These are phyloP conservation scores for Saccostrea cuccullata DNA, from an alignment of 1,140 invertebrate genomes.

Conservation along the genomic window DNA sequence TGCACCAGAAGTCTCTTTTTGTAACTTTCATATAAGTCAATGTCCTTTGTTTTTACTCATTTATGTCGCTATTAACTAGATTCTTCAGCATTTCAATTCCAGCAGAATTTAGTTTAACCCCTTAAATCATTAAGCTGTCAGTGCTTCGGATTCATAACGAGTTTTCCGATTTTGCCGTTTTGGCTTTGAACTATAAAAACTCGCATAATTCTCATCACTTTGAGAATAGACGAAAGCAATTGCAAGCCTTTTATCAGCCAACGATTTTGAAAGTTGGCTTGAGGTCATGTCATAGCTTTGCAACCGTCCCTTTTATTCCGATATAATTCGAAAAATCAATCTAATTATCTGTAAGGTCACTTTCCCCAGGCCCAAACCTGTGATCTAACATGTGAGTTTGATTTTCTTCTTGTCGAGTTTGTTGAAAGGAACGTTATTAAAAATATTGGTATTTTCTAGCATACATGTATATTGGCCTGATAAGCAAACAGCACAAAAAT, in stretches of 20 bases:
- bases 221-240: constrained; percentile 11
- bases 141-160: not conserved
- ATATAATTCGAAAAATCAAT: constrained; percentile 19
- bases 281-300: not conserved
- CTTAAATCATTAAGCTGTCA: not conserved
- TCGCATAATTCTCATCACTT: constrained; percentile 25
- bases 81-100: not conserved
- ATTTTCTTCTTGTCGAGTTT: constrained; percentile 17
- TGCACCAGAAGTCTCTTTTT: not conserved
- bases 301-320: constrained; percentile 7
- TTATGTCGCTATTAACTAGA: not conserved
- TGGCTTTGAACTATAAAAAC: constrained; percentile 32
- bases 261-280: not conserved
- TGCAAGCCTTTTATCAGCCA: constrained; percentile 2
- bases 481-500: not conserved
- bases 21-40: not conserved
- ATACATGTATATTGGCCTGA: not conserved
- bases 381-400: constrained; percentile 20
- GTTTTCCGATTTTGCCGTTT: not conserved
- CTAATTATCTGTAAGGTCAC: constrained; percentile 23
- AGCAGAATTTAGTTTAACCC: not conserved
- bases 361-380: not conserved
- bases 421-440: constrained; percentile 6
- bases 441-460: not conserved
- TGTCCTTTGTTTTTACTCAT: not conserved